A percentile compares a stretch with the other conserved stretches of the same genome.
Evolutionary conservation across 2,113 vertebrate species (phyloP).

Genomic region (Pituophis catenifer): DNA sequence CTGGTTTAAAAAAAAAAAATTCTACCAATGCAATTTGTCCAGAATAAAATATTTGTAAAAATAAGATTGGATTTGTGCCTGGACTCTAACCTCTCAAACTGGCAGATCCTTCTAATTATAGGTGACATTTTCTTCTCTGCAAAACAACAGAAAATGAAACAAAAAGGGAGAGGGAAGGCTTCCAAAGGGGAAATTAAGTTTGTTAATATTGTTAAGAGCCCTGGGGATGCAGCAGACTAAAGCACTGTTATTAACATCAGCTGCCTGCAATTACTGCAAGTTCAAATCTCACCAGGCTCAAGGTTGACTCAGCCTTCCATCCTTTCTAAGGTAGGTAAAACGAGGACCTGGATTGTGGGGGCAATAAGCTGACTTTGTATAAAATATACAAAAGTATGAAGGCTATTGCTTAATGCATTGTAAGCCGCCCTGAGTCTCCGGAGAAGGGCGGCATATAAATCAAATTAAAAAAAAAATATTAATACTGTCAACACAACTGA

Average conservation of each 20-base stretch:
- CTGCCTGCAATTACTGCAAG: too few relatives aligned
- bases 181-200: neutral
- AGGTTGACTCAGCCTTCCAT: too few relatives aligned
- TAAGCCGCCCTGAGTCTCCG: too few relatives aligned
- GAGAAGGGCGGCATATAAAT: too few relatives aligned
- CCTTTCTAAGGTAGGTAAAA: too few relatives aligned
- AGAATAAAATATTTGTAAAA: constrained; percentile 52
- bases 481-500: neutral
- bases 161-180: neutral
- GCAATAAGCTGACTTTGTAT: too few relatives aligned
- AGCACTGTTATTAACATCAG: too few relatives aligned
- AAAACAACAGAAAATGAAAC: neutral
- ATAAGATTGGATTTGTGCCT: constrained; percentile 54
- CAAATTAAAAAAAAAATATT: neutral
- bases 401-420: too few relatives aligned
- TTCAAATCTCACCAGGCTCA: too few relatives aligned
- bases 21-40: constrained; percentile 16
- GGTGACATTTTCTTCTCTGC: neutral
- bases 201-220: neutral
- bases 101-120: constrained; percentile 34
- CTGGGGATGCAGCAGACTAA: too few relatives aligned
- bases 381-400: too few relatives aligned
- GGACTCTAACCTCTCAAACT: constrained; percentile 45
- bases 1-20: neutral
- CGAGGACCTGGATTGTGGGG: too few relatives aligned